Evolutionary conservation across 1,140 invertebrate species (phyloP).

Genomic region (Heterodera carotae): DNA sequence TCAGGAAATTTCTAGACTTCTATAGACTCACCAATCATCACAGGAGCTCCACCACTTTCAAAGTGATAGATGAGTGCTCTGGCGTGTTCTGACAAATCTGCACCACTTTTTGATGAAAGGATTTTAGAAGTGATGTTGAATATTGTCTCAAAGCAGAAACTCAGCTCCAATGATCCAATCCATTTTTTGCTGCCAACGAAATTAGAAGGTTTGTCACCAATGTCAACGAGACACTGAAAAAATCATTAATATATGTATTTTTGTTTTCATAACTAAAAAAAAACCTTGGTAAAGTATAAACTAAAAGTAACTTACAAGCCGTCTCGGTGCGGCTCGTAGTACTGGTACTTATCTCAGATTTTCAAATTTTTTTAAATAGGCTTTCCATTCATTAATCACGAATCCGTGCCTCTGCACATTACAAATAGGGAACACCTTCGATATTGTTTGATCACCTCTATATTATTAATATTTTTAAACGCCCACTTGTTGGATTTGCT

Average conservation of each 20-base stretch:
- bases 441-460: too few species aligned
- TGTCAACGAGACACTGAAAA: conserved; percentile 77
- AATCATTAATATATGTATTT: conserved; percentile 14
- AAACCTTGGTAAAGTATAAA: too few species aligned
- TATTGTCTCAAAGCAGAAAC: conserved; percentile 83
- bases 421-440: too few species aligned
- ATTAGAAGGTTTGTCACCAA: conserved; percentile 84
- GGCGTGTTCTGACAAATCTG: conserved; percentile 79
- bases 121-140: conserved; percentile 75
- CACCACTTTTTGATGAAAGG: conserved; percentile 79
- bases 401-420: too few species aligned
- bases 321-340: too few species aligned
- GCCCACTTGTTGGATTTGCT: conserved; percentile 81
- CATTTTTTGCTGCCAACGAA: conserved; percentile 90
- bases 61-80: conserved; percentile 86
- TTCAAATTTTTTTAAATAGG: too few species aligned
- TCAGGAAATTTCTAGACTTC: too few species aligned
- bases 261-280: conserved; percentile 18
- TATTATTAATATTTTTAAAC: too few species aligned
- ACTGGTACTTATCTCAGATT: too few species aligned
- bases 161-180: conserved; percentile 97
- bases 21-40: conserved; percentile 97
- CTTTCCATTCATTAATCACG: too few species aligned
- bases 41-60: conserved; percentile 84
- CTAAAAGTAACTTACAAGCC: too few species aligned